A percentile compares a stretch with the other conserved stretches of the same genome.
Evolutionary conservation across 2,797 vertebrate genomes (phyloP).

Genomic region (Acanthopagrus latus): DNA sequence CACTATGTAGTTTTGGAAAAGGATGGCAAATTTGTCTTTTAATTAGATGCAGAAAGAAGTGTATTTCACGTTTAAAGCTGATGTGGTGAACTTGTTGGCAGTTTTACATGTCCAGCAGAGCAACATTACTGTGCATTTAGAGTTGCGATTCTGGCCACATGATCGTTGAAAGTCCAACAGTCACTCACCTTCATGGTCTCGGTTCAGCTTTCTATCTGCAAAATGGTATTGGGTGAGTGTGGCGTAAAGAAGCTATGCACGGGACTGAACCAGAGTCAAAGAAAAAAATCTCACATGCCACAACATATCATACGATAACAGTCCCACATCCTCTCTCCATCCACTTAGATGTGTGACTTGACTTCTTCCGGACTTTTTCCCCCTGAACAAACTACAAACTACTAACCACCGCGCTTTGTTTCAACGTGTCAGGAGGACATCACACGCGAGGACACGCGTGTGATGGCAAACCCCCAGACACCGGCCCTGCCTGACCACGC

Average conservation of each 20-base stretch:
- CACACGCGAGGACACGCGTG: slow-evolving; percentile 19
- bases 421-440: slow-evolving; percentile 21
- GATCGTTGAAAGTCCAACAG: neutral
- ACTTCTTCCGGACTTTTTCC: slow-evolving; percentile 9
- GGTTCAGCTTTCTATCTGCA: neutral
- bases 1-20: neutral
- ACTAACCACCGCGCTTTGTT: slow-evolving; percentile 33
- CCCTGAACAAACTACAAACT: slow-evolving; percentile 10
- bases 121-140: neutral
- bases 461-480: neutral
- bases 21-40: neutral
- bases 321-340: neutral
- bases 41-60: neutral
- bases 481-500: slow-evolving; percentile 24
- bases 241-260: neutral
- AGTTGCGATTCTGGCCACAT: neutral
- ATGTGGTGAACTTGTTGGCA: neutral
- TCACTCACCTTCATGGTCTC: neutral
- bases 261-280: neutral
- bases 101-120: neutral
- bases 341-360: neutral
- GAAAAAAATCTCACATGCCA: neutral
- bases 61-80: neutral
- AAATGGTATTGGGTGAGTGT: neutral
- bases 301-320: neutral